Percentiles rank a stretch among this genome's conserved stretches.
phyloP scores from a whole-genome alignment of 2,797 vertebrate genomes.

The Melanotaenia trifasciata region DNA sequence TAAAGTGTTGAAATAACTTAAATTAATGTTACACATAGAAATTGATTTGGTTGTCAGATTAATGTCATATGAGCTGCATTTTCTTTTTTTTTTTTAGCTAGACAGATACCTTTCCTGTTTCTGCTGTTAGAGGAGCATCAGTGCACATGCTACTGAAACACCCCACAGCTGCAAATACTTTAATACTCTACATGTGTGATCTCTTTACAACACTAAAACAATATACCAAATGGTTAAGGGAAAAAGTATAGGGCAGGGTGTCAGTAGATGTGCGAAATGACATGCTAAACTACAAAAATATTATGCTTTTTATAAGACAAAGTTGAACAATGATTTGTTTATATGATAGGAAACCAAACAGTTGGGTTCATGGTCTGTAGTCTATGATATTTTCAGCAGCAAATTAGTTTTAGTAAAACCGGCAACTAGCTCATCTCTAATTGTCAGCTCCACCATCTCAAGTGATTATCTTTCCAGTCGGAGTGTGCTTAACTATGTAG shows the following conservation, averaged over 20 bases:
- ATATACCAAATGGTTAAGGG: neutral
- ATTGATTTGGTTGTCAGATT: too few species aligned
- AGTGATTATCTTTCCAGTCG: too few species aligned
- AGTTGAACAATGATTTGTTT: neutral
- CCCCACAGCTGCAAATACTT: neutral
- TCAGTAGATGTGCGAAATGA: too few species aligned
- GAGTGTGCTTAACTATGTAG: neutral
- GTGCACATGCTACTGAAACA: neutral
- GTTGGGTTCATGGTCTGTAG: neutral
- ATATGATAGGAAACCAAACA: neutral
- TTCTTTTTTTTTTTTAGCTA: too few species aligned
- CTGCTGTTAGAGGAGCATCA: neutral
- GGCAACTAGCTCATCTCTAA: neutral
- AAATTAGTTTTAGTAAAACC: neutral
- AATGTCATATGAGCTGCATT: too few species aligned
- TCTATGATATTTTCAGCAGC: too few species aligned
- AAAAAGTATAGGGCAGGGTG: neutral
- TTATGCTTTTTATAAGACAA: too few species aligned
- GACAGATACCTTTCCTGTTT: neutral
- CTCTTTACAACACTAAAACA: neutral
- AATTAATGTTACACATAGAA: too few species aligned
- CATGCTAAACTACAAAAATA: too few species aligned
- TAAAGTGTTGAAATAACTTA: too few species aligned
- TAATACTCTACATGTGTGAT: neutral
- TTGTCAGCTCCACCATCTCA: neutral